These are phyloP conservation scores for Pilophorus perplexus DNA, from an alignment of 2,888 invertebrate genomes.

Conservation along the genomic window DNA sequence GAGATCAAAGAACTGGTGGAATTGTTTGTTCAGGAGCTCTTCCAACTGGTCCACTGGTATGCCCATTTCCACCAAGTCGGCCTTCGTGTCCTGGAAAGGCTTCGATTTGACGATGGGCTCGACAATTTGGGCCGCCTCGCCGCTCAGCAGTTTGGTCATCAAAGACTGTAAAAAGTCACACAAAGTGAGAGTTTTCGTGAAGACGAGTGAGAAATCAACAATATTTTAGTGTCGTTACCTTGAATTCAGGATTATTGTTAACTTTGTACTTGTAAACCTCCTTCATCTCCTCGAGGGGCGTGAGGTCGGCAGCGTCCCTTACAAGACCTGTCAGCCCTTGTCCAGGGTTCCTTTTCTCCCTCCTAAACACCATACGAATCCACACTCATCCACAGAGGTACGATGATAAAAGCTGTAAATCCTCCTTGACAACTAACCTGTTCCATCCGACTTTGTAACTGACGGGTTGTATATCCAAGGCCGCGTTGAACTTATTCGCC, in stretches of 20 bases:
- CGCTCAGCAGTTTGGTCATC: slow-evolving; percentile 44
- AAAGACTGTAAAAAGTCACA: slow-evolving; percentile 34
- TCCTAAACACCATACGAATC: too few species aligned
- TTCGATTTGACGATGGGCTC: slow-evolving; percentile 43
- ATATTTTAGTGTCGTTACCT: slow-evolving; percentile 30
- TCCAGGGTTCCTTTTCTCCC: slow-evolving; percentile 43
- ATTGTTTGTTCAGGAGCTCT: slow-evolving; percentile 22
- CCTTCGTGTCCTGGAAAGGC: slow-evolving; percentile 42
- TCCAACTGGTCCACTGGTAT: slow-evolving; percentile 45
- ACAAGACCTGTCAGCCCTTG: slow-evolving; percentile 44
- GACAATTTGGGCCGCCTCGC: slow-evolving; percentile 41
- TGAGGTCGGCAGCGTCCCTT: slow-evolving; percentile 41
- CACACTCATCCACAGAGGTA: too few species aligned
- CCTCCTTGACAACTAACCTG: slow-evolving; percentile 23
- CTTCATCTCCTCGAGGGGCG: slow-evolving; percentile 46
- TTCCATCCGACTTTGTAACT: slow-evolving; percentile 8
- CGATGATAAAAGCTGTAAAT: too few species aligned
- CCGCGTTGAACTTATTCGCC: slow-evolving; percentile 43
- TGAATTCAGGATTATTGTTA: slow-evolving; percentile 45
- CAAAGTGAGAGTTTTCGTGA: neutral
- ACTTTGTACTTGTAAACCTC: slow-evolving; percentile 46
- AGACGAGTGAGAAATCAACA: neutral
- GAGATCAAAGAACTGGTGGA: slow-evolving; percentile 40
- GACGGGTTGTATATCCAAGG: slow-evolving; percentile 42
- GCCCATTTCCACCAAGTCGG: slow-evolving; percentile 43